phyloP scores from a whole-genome alignment of 2,888 invertebrate species.

The Frankliniella intonsa region DNA sequence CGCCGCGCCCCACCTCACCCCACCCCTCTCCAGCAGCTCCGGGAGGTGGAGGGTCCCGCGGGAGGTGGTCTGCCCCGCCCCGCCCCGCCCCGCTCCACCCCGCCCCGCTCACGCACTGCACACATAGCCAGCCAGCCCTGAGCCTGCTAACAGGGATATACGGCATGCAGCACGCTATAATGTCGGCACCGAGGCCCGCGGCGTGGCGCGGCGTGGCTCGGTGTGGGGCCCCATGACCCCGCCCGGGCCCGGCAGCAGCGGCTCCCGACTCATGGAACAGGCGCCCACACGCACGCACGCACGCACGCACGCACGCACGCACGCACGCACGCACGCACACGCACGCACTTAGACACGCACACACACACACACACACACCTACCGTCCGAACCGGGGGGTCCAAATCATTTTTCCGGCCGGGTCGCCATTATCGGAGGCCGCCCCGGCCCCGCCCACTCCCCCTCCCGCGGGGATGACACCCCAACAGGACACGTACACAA shows the following conservation, averaged over 20 bases:
- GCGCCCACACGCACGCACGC: neutral
- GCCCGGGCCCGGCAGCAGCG: no score
- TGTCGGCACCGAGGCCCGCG: slow-evolving; percentile 6
- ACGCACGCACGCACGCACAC: neutral
- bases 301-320: neutral
- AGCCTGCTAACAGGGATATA: neutral
- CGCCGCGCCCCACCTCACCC: no score
- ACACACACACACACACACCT: no score
- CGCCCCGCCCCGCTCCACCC: neutral
- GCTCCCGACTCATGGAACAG: neutral
- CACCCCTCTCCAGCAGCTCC: neutral
- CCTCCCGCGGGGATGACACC: no score
- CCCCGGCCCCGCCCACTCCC: no score
- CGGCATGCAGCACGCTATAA: slow-evolving; percentile 11
- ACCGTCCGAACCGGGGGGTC: neutral
- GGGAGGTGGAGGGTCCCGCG: neutral
- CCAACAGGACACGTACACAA: no score
- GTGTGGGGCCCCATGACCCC: neutral
- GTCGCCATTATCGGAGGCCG: neutral
- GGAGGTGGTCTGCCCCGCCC: no score
- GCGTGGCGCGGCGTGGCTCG: neutral
- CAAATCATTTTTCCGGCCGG: neutral
- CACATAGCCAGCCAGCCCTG: neutral
- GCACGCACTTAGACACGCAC: no score
- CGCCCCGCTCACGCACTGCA: neutral